A percentile compares a stretch with the other conserved stretches of the same genome.
These are phyloP conservation scores for Conus betulinus DNA, from an alignment of 1,140 invertebrate species.

Conservation along the genomic window DNA sequence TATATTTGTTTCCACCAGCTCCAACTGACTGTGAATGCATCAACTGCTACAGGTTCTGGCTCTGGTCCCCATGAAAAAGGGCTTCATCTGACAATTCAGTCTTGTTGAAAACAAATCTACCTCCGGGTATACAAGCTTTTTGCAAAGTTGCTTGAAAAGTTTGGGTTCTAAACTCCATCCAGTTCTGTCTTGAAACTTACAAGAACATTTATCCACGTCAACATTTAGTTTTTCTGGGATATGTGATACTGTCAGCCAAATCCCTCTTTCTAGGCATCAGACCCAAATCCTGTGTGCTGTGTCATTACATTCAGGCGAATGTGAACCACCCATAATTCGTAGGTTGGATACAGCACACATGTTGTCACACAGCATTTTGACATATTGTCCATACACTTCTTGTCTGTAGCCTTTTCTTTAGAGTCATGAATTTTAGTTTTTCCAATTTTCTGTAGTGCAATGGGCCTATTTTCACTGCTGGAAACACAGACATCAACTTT, in stretches of 20 bases:
- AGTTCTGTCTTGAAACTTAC: neutral
- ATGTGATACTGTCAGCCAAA: neutral
- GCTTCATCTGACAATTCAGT: neutral
- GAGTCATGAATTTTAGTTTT: neutral
- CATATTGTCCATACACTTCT: neutral
- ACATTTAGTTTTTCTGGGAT: neutral
- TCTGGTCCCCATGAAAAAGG: neutral
- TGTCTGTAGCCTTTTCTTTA: neutral
- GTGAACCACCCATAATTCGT: neutral
- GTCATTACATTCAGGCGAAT: neutral
- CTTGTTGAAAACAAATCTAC: slow-evolving; percentile 6
- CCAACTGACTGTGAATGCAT: slow-evolving; percentile 10
- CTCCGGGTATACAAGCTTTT: neutral
- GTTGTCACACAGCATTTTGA: slow-evolving; percentile 3
- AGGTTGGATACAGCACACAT: neutral
- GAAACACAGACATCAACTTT: neutral
- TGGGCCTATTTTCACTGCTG: neutral
- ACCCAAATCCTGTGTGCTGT: neutral
- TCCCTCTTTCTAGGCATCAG: neutral
- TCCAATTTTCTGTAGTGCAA: neutral
- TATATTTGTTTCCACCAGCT: neutral
- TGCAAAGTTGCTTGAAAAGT: neutral
- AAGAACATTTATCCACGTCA: neutral
- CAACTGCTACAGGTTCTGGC: neutral
- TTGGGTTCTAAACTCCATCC: neutral